phyloP scores from a whole-genome alignment of 2,797 vertebrate species.

The Sebastes oblongus region DNA sequence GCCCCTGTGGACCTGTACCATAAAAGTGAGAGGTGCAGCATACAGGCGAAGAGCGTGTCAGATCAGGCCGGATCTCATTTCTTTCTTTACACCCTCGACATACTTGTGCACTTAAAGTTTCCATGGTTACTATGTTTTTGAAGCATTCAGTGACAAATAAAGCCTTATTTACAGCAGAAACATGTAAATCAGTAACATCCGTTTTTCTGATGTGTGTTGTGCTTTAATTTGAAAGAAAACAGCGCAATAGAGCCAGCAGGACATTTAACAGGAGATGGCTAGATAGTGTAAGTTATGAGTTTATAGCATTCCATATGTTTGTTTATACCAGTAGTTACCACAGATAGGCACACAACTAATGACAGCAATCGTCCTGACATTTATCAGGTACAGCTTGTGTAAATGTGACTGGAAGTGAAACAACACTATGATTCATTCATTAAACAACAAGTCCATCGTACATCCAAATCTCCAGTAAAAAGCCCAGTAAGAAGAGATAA shows the following conservation, averaged over 20 bases:
- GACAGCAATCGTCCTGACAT: not conserved
- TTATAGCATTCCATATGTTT: slow-evolving; percentile 24
- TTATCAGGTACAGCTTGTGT: slow-evolving; percentile 29
- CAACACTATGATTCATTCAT: slow-evolving; percentile 17
- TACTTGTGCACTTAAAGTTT: slow-evolving; percentile 1
- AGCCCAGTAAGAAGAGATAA: slow-evolving; percentile 38
- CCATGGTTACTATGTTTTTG: slow-evolving; percentile 32
- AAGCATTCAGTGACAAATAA: slow-evolving; percentile 32
- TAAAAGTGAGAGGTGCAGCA: not conserved
- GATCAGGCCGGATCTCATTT: slow-evolving; percentile 3
- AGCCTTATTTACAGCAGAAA: slow-evolving; percentile 69
- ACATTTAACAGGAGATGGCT: slow-evolving; percentile 32
- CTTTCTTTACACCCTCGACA: not conserved
- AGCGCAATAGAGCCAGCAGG: slow-evolving; percentile 12
- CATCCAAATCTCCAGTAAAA: slow-evolving; percentile 44
- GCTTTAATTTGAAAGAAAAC: slow-evolving; percentile 25
- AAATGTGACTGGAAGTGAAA: slow-evolving; percentile 30
- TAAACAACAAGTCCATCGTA: slow-evolving; percentile 18
- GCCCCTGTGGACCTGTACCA: no score
- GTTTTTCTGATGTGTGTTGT: slow-evolving; percentile 18
- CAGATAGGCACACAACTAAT: slow-evolving; percentile 39
- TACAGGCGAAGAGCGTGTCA: not conserved
- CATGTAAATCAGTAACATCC: slow-evolving; percentile 27
- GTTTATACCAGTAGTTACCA: slow-evolving; percentile 54
- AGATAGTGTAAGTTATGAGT: slow-evolving; percentile 41